Conservation (phyloP, 2,888 invertebrate genomes). For the Rhagonycha lutea region DNA sequence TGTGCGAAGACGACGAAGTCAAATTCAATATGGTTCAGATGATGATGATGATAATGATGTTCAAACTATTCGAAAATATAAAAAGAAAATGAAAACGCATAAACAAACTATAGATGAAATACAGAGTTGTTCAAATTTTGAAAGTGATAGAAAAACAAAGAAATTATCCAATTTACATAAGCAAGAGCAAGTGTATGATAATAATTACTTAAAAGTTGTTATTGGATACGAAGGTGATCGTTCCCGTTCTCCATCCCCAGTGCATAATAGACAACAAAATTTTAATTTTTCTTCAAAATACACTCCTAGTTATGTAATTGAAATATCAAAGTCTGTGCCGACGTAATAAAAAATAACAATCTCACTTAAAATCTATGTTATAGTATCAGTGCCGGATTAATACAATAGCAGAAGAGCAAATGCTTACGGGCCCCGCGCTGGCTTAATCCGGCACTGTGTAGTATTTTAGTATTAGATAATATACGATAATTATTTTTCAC, state of each 20-base stretch:
- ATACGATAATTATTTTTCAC: too few relatives aligned
- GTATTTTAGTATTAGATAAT: too few relatives aligned
- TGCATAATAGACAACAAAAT: neutral
- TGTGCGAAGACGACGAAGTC: neutral
- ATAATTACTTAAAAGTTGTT: neutral
- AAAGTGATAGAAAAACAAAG: neutral
- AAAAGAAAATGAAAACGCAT: neutral
- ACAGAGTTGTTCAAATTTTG: neutral
- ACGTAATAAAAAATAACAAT: neutral
- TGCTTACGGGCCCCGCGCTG: too few relatives aligned
- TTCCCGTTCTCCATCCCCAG: conserved; percentile 8
- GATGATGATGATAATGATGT: neutral
- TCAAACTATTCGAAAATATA: neutral
- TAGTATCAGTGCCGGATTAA: too few relatives aligned
- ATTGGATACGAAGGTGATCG: conserved; percentile 12
- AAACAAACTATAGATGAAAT: neutral
- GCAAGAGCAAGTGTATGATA: neutral
- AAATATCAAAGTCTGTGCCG: neutral
- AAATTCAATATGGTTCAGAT: neutral
- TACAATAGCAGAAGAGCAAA: too few relatives aligned
- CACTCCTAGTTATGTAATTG: neutral
- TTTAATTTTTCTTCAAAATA: neutral
- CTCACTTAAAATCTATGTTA: too few relatives aligned
- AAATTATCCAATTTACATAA: neutral
- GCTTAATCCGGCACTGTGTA: too few relatives aligned